Evolutionary conservation across 2,797 vertebrate genomes (phyloP), one percentile per base, ranked within the genome.

Genomic region (Scolopax bukidnonensis): DNA sequence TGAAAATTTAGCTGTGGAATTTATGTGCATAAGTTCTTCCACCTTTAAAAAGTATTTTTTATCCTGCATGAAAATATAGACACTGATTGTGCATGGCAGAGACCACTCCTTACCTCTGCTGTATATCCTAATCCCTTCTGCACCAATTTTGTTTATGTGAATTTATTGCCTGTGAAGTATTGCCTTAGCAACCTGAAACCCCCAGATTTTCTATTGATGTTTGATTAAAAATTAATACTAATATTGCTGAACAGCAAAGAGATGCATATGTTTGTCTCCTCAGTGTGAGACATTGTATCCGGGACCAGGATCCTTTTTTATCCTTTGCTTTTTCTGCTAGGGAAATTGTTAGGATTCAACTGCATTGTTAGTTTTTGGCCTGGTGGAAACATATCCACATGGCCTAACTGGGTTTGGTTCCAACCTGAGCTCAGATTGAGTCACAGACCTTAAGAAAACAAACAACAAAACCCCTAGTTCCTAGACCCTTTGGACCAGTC

Each of bases 1-100:
- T 30, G 47, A 89, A 93, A 96, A 89, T 0, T 69, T 40, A 95
- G 53, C 60, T 70, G 68, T 94, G 83, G 88, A 95, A 96, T 96
- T 92, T 84, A 79, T 84, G 33, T 70, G 64, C 78, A 1, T 81
- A 89, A 91, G 38, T 94, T 91, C 87, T 95, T 96, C 89, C 88
- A 94, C 50, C 43, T 54, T 90, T 67, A 78, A 93, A 91, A 88
- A 87, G 53, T 67, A 74, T 25, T 93, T 88, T 88, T 93, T 84
- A 68, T 87, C 57, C 68, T 89, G 68, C 83, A 71, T 91, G 68
- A 94, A 95, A 93, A 93, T 54, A 70, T 27, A 78, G 57, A 75
- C 53, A 71, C 23, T 83, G 90, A 80, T 61, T 80, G 33, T 28
- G 53, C 45, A 24, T 33, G 57, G 87, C 92, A 95, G 82, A 81